Evolutionary conservation across 2,888 invertebrate species (phyloP).

Genomic region (Anagyrus pseudococci): DNA sequence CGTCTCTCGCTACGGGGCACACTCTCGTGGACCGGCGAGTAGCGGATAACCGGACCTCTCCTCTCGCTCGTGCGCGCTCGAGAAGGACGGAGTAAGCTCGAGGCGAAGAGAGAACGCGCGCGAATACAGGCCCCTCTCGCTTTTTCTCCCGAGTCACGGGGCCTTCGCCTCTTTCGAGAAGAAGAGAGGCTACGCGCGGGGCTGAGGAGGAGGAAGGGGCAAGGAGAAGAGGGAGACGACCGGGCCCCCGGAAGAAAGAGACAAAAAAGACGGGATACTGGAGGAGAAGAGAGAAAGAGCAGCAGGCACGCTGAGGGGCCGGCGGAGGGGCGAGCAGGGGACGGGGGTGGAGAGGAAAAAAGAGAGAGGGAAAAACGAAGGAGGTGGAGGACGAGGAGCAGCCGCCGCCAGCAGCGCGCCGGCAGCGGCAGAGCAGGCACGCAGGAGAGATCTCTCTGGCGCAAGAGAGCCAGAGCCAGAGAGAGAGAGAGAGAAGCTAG

Average conservation of each 20-base stretch:
- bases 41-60: conserved; percentile 39
- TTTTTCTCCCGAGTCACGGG: conserved; percentile 1
- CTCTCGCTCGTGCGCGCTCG: neutral
- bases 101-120: conserved; percentile 4
- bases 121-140: neutral
- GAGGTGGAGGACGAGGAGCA: neutral
- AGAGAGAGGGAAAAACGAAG: neutral
- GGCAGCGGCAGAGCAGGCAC: too few relatives aligned
- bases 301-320: neutral
- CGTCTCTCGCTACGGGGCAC: neutral
- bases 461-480: too few relatives aligned
- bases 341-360: neutral
- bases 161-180: conserved; percentile 23
- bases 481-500: too few relatives aligned
- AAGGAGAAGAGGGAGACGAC: conserved; percentile 19
- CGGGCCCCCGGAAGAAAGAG: conserved; percentile 24
- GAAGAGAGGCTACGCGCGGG: neutral
- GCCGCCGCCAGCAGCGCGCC: too few relatives aligned
- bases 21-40: conserved; percentile 24
- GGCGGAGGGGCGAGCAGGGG: neutral
- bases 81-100: neutral
- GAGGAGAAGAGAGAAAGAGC: conserved; percentile 21
- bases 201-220: neutral
- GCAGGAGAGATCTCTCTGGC: too few relatives aligned
- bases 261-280: conserved; percentile 16